Base-by-base conservation (phyloP, 2,888 invertebrate species). In the Tetramorium bicarinatum region DNA sequence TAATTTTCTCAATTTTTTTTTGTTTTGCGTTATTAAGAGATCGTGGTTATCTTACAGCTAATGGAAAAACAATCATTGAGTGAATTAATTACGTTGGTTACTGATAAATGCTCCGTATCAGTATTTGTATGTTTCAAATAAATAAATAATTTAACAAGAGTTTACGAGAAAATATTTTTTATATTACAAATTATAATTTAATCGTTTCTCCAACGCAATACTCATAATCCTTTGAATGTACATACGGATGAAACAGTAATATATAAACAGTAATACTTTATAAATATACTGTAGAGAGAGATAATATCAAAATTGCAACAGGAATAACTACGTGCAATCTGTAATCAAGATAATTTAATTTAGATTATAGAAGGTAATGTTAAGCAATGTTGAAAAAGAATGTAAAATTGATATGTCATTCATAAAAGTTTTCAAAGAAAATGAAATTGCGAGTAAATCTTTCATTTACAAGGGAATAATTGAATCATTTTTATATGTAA, bases 261-360 rank as follows among this genome's bases (percentile, higher is more conserved):
- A 41, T 13, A 15, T 41, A 34, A 34, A 34, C n/a, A 52, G n/a
- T 52, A 54, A 56, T 21, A 38, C 15, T 56, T 72, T 11, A 72
- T 56, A 38, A 72, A 72, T 29, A 29, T 7, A 49, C 29, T 34
- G 13, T 56, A 54, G 21, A 69, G 38, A 38, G 38, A 38, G 21
- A 54, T 52, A 1, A 66, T 66, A 66, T 66, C 25, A 56, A 34
- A 38, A 52, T 38, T 71, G 52, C 34, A 52, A 71, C 54, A 8
- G 21, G 56, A 71, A 54, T 54, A 54, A 25, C 54, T 71, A 18
- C 21, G 15, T 54, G 38, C n/a, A 21, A 71, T 54, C 8, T 54
- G 71, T 54, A 54, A 54, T 71, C 15, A 9, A 41, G 34, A 21
- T 15, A 7, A 71, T 52, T 52, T 54, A 54, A 71, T 71, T 71